These are phyloP conservation scores for Drosophila sp. DNA, from an alignment of 1,140 invertebrate genomes.

Conservation along the genomic window DNA sequence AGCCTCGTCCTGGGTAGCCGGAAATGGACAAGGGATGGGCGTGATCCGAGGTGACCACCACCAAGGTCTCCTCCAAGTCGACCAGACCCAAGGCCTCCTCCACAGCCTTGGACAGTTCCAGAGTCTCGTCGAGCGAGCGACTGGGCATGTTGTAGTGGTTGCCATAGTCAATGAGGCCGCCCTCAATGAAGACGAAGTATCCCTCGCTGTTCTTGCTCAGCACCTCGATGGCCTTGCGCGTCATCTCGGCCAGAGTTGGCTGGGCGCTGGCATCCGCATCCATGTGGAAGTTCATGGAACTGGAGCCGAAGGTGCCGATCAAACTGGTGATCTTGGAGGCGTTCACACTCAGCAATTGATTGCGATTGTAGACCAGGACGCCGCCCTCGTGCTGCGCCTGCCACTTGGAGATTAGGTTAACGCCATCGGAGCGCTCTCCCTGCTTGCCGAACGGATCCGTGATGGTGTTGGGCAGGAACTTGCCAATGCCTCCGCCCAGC, in stretches of 20 bases:
- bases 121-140: conserved; percentile 86
- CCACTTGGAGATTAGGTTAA: conserved; percentile 84
- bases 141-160: conserved; percentile 85
- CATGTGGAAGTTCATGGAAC: conserved; percentile 84
- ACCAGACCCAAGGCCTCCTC: conserved; percentile 84
- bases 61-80: conserved; percentile 85
- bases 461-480: conserved; percentile 84
- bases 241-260: conserved; percentile 91
- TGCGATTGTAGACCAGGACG: conserved; percentile 85
- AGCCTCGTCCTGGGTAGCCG: conserved; percentile 86
- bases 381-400: conserved; percentile 68
- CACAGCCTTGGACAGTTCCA: conserved; percentile 86
- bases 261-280: conserved; percentile 83
- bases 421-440: conserved; percentile 84
- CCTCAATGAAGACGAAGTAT: conserved; percentile 88
- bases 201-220: conserved; percentile 88
- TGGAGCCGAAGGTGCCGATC: conserved; percentile 84
- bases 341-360: conserved; percentile 83
- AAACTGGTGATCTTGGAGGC: conserved; percentile 83
- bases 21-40: conserved; percentile 86
- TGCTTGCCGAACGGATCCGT: conserved; percentile 83
- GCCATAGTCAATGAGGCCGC: conserved; percentile 87
- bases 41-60: conserved; percentile 88
- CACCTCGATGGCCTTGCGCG: conserved; percentile 85
- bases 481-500: conserved; percentile 87